A percentile compares a stretch with the other conserved stretches of the same genome.
Conservation (phyloP, 2,888 invertebrate species). For the Gari tellinella region DNA sequence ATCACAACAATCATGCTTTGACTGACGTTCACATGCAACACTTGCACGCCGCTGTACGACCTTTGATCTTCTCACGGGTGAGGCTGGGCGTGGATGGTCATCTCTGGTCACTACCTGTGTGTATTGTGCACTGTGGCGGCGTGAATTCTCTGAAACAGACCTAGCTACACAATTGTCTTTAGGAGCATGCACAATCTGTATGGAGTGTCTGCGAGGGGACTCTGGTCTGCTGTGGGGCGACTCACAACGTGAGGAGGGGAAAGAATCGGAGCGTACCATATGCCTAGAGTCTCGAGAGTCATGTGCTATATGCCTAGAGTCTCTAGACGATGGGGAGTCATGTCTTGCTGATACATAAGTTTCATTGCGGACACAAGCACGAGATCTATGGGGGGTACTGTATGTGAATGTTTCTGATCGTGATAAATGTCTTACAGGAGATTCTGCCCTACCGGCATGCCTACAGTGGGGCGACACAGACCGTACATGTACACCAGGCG, state of each 20-base stretch:
- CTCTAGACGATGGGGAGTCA: slow-evolving; percentile 55
- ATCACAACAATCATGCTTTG: slow-evolving; percentile 36
- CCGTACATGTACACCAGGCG: slow-evolving; percentile 27
- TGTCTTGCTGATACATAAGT: slow-evolving; percentile 41
- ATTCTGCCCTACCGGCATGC: slow-evolving; percentile 47
- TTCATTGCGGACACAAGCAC: slow-evolving; percentile 37
- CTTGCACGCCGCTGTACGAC: slow-evolving; percentile 37
- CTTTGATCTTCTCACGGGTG: neutral
- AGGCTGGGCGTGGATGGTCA: neutral
- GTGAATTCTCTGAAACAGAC: slow-evolving; percentile 7
- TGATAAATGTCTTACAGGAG: slow-evolving; percentile 49
- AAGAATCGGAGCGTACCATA: slow-evolving; percentile 33
- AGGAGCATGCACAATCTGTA: slow-evolving; percentile 23
- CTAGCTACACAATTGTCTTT: slow-evolving; percentile 6
- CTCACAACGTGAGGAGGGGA: slow-evolving; percentile 29
- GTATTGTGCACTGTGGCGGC: slow-evolving; percentile 13
- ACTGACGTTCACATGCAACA: slow-evolving; percentile 28
- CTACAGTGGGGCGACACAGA: slow-evolving; percentile 30
- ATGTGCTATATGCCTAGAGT: slow-evolving; percentile 40
- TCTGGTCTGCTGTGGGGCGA: slow-evolving; percentile 35
- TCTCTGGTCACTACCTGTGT: neutral
- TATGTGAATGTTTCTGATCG: slow-evolving; percentile 59
- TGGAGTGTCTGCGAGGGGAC: slow-evolving; percentile 56
- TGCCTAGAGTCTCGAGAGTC: slow-evolving; percentile 51
- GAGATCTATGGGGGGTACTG: slow-evolving; percentile 46